A percentile compares a stretch with the other conserved stretches of the same genome.
Conservation (phyloP, 2,113 vertebrate genomes). For the Lepidiolamprologus cunningtoni region DNA sequence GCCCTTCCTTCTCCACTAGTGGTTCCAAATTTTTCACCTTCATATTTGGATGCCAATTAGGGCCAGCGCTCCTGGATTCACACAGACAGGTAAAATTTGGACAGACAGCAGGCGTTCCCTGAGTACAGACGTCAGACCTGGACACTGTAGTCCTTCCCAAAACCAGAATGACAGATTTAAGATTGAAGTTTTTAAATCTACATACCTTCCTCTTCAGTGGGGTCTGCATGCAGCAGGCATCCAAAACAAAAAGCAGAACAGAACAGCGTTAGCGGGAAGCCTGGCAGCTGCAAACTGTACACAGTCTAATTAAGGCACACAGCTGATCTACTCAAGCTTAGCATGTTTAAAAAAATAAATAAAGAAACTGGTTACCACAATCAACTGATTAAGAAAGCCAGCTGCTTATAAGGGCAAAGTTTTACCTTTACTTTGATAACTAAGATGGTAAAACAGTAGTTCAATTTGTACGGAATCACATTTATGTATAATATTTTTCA, state of each 20-base stretch:
- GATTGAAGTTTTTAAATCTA: slow-evolving; percentile 38
- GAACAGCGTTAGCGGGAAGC: slow-evolving; percentile 34
- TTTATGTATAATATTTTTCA: not conserved
- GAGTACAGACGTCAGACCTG: slow-evolving; percentile 40
- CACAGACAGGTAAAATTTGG: slow-evolving; percentile 8
- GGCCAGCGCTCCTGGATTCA: slow-evolving; percentile 27
- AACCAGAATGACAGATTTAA: slow-evolving; percentile 49
- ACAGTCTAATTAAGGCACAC: not conserved
- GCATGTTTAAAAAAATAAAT: not conserved
- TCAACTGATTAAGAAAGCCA: not conserved
- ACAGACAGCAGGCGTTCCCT: slow-evolving; percentile 37
- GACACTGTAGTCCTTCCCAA: slow-evolving; percentile 23
- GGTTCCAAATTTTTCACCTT: not conserved
- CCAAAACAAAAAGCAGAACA: slow-evolving; percentile 62
- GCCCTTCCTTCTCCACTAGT: slow-evolving; percentile 50
- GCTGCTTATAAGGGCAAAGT: not conserved
- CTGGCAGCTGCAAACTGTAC: not conserved
- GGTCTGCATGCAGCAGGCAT: slow-evolving; percentile 74
- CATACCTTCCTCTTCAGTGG: slow-evolving; percentile 71
- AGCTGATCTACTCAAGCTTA: not conserved
- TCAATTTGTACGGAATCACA: not conserved
- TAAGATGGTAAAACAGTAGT: not conserved
- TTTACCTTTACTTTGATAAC: not conserved
- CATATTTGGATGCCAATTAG: slow-evolving; percentile 1
- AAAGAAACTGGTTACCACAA: not conserved